A percentile compares a stretch with the other conserved stretches of the same genome.
Evolutionary conservation across 1,140 invertebrate genomes (phyloP).

Genomic region (Pinna nobilis): DNA sequence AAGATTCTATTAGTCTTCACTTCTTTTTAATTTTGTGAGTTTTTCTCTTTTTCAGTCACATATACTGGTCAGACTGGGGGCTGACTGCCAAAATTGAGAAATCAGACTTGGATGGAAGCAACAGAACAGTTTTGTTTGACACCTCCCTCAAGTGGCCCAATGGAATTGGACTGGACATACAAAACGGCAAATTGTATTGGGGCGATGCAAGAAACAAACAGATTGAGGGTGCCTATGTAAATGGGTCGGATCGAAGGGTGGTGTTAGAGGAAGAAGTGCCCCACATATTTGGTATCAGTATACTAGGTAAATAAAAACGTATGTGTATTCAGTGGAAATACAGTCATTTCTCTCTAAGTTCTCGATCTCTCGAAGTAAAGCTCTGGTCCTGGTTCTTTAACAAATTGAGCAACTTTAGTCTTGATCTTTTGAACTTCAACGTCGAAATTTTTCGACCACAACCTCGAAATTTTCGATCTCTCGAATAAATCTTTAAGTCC

Average conservation of each 20-base stretch:
- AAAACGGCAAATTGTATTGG: constrained; percentile 92
- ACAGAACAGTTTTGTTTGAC: constrained; percentile 36
- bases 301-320: constrained; percentile 60
- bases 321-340: neutral
- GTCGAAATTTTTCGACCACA: too few relatives aligned
- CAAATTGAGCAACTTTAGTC: too few relatives aligned
- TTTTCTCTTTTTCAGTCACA: constrained; percentile 60
- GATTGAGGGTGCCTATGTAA: constrained; percentile 70
- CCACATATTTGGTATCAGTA: constrained; percentile 88
- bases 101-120: constrained; percentile 92
- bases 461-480: too few relatives aligned
- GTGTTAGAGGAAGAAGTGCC: constrained; percentile 85
- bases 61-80: constrained; percentile 99
- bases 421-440: too few relatives aligned
- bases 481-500: too few relatives aligned
- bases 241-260: constrained; percentile 70
- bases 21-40: neutral
- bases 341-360: too few relatives aligned
- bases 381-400: too few relatives aligned
- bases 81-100: constrained; percentile 96
- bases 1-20: too few relatives aligned
- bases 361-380: too few relatives aligned
- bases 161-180: constrained; percentile 80
- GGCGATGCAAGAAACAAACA: constrained; percentile 84
- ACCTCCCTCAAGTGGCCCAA: constrained; percentile 77